These are phyloP conservation scores for Desoria tigrina DNA, from an alignment of 2,888 invertebrate genomes.

Conservation along the genomic window DNA sequence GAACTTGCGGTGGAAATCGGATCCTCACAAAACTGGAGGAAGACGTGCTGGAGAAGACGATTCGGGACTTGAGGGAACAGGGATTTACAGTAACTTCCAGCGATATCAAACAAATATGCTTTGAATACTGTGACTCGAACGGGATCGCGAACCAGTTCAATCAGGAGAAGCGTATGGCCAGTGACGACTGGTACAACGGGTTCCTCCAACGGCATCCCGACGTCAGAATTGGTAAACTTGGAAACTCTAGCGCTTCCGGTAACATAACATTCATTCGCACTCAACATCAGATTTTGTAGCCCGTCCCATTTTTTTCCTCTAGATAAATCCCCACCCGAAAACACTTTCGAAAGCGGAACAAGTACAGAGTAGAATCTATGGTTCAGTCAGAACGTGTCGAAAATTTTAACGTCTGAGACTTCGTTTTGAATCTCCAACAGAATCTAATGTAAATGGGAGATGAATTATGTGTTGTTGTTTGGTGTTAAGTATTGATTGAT, in stretches of 20 bases:
- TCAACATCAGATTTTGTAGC: no score
- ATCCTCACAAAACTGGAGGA: constrained; percentile 52
- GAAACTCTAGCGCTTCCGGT: not conserved
- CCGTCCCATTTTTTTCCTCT: no score
- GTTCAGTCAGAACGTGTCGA: no score
- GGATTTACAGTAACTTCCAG: constrained; percentile 50
- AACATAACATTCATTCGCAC: no score
- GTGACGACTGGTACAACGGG: constrained; percentile 53
- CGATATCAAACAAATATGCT: constrained; percentile 53
- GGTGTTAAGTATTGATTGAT: no score
- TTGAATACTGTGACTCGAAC: constrained; percentile 53
- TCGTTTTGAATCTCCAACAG: no score
- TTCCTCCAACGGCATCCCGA: constrained; percentile 48
- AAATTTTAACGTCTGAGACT: no score
- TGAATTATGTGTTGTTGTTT: no score
- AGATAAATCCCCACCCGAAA: no score
- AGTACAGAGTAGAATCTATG: no score
- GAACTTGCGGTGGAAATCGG: constrained; percentile 52
- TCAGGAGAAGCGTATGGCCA: constrained; percentile 52
- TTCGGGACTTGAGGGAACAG: constrained; percentile 51
- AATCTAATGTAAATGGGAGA: no score
- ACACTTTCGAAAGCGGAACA: no score
- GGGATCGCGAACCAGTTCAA: constrained; percentile 53
- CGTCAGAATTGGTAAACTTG: constrained; percentile 28
- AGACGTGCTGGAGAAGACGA: constrained; percentile 52